Evolutionary conservation across 2,113 vertebrate genomes (phyloP).

Genomic region (Dipodomys ordii): DNA sequence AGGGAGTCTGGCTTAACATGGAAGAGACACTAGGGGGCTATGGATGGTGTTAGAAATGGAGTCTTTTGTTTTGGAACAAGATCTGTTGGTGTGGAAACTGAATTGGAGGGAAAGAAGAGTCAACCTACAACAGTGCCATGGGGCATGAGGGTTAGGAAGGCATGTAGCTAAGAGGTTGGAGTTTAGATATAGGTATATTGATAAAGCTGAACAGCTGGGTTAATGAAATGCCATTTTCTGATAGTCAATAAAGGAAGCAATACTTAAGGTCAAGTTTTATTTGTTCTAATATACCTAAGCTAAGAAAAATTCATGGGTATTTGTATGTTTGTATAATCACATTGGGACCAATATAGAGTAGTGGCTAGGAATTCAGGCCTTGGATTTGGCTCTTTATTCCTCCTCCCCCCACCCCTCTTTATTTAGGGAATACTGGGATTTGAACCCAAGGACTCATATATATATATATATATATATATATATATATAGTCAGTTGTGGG

Average conservation of each 20-base stretch:
- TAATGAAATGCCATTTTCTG: not conserved
- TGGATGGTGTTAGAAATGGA: not conserved
- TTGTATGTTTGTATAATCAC: not conserved
- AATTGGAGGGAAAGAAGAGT: not conserved
- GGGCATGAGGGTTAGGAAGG: not conserved
- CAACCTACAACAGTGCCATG: not conserved
- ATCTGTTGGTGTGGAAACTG: not conserved
- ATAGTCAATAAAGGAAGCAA: not conserved
- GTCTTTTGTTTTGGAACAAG: not conserved
- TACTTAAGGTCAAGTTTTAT: not conserved
- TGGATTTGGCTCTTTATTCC: not conserved
- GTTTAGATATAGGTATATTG: conserved; percentile 20
- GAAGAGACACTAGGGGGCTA: not conserved
- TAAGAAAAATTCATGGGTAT: not conserved
- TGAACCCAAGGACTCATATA: too few species aligned
- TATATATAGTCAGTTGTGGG: too few species aligned
- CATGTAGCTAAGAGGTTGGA: not conserved
- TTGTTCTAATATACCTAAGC: conserved; percentile 35
- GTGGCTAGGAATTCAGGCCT: not conserved
- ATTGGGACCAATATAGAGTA: not conserved
- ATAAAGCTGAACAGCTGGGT: not conserved
- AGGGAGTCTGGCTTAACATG: not conserved
- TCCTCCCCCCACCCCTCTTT: too few species aligned
- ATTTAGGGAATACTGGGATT: too few species aligned
- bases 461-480: too few species aligned